Percentiles rank a stretch among this genome's conserved stretches.
These are phyloP conservation scores for Tangara arthus DNA, from an alignment of 2,797 vertebrate genomes.

Conservation along the genomic window DNA sequence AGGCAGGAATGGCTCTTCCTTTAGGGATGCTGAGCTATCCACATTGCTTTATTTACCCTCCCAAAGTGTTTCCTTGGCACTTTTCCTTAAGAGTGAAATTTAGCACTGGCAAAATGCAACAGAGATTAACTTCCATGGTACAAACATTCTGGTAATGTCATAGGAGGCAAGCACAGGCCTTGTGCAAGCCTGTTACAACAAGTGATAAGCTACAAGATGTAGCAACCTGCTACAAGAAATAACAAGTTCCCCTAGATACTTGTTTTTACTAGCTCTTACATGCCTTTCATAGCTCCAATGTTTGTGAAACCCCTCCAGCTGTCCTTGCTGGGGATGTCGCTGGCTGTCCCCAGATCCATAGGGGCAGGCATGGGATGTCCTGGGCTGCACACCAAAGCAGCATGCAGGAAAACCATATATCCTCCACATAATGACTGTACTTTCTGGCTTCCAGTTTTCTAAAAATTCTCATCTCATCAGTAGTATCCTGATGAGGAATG, in stretches of 20 bases:
- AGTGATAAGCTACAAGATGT: not conserved
- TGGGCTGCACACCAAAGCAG: not conserved
- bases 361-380: not conserved
- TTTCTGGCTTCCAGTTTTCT: not conserved
- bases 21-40: not conserved
- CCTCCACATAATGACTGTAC: not conserved
- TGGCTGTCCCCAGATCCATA: not conserved
- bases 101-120: not conserved
- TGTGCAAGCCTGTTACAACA: not conserved
- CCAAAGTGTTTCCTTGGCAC: not conserved
- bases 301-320: not conserved
- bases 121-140: not conserved
- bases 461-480: not conserved
- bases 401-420: not conserved
- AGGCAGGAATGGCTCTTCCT: not conserved
- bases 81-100: not conserved
- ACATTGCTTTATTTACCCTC: not conserved
- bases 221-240: not conserved
- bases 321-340: not conserved
- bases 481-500: not conserved
- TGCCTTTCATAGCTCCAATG: not conserved
- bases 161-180: not conserved
- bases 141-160: not conserved
- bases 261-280: not conserved
- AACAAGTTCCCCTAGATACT: not conserved